Evolutionary conservation across 1,140 invertebrate species (phyloP).

Genomic region (Drosophila burlai): DNA sequence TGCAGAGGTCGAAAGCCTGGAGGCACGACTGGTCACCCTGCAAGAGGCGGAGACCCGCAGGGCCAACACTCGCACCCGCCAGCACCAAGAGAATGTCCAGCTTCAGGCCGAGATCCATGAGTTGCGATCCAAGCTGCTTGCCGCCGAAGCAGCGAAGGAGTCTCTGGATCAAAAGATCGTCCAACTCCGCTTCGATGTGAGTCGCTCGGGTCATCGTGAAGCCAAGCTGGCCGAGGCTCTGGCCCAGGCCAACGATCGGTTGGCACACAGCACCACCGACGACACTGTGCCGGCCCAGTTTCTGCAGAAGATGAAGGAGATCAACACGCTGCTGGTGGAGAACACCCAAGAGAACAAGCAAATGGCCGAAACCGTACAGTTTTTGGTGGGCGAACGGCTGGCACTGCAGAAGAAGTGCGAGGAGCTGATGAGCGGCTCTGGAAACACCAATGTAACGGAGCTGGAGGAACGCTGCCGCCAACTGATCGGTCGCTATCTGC

Average conservation of each 20-base stretch:
- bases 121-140: slow-evolving; percentile 56
- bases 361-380: slow-evolving; percentile 86
- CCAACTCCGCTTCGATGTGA: slow-evolving; percentile 74
- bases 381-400: slow-evolving; percentile 85
- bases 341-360: slow-evolving; percentile 86
- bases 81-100: slow-evolving; percentile 75
- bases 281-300: slow-evolving; percentile 85
- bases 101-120: slow-evolving; percentile 78
- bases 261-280: slow-evolving; percentile 66
- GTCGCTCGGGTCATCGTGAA: slow-evolving; percentile 73
- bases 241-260: slow-evolving; percentile 66
- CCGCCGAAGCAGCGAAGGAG: slow-evolving; percentile 59
- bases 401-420: slow-evolving; percentile 84
- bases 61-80: slow-evolving; percentile 63
- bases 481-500: slow-evolving; percentile 91
- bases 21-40: slow-evolving; percentile 68
- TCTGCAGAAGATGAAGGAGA: slow-evolving; percentile 86
- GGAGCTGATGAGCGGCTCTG: slow-evolving; percentile 77
- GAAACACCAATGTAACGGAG: slow-evolving; percentile 59
- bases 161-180: slow-evolving; percentile 62
- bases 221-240: slow-evolving; percentile 75
- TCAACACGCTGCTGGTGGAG: slow-evolving; percentile 85
- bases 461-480: slow-evolving; percentile 86
- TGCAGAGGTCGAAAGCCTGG: slow-evolving; percentile 78
- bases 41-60: slow-evolving; percentile 79